Evolutionary conservation across 2,888 invertebrate genomes (phyloP).

Genomic region (Calliopum simillimum): DNA sequence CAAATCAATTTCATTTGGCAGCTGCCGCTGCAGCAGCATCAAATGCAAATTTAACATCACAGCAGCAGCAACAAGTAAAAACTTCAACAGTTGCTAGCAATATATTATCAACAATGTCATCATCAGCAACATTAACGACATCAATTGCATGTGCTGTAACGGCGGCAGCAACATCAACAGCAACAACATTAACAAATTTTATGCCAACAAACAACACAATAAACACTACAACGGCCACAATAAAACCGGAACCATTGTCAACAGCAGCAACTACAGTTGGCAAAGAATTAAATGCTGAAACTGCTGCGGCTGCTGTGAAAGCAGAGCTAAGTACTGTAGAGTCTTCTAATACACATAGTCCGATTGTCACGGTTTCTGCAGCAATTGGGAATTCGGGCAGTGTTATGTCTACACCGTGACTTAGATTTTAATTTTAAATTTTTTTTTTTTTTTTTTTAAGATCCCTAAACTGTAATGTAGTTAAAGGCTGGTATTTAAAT

Average conservation of each 20-base stretch:
- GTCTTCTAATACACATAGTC: neutral
- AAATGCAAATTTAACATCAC: conserved; percentile 42
- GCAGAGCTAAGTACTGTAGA: neutral
- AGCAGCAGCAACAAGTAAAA: conserved; percentile 30
- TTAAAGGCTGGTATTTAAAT: no score
- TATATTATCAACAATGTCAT: conserved; percentile 11
- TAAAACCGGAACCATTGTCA: neutral
- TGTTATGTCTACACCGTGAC: neutral
- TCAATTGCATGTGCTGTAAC: neutral
- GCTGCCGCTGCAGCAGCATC: conserved; percentile 56
- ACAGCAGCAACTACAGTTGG: neutral
- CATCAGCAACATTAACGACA: conserved; percentile 11
- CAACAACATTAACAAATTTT: conserved; percentile 31
- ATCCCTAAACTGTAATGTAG: neutral
- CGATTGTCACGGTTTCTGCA: neutral
- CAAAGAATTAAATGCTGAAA: neutral
- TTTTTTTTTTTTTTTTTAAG: conserved; percentile 3
- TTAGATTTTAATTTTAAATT: neutral
- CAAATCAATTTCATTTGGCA: conserved; percentile 64
- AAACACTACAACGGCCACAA: conserved; percentile 27
- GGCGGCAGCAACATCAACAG: conserved; percentile 33
- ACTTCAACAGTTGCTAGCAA: neutral
- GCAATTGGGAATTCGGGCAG: neutral
- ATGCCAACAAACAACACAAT: neutral
- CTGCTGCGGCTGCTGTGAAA: neutral